Percentiles rank a stretch among this genome's conserved stretches.
These are phyloP conservation scores for Notechis scutatus DNA, from an alignment of 2,113 vertebrate species.

Conservation along the genomic window DNA sequence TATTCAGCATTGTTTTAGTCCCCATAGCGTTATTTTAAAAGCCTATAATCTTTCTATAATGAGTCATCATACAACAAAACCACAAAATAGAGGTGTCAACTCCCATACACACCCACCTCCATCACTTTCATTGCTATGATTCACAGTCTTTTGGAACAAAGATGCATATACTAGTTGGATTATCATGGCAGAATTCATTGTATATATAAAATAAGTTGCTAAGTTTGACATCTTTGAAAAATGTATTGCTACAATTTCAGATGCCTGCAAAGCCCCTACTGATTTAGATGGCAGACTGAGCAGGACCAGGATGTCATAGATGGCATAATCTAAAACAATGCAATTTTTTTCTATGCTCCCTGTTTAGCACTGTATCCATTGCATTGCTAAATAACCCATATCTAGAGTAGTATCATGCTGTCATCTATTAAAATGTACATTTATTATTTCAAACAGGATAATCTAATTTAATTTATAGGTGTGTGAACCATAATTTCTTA, in stretches of 20 bases:
- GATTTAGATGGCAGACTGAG: not conserved
- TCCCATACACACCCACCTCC: not conserved
- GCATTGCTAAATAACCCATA: not conserved
- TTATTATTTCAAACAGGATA: not conserved
- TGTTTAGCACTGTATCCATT: not conserved
- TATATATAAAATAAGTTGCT: not conserved
- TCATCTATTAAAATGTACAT: not conserved
- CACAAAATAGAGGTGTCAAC: not conserved
- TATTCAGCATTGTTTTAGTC: not conserved
- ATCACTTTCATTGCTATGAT: not conserved
- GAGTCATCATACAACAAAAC: constrained; percentile 4
- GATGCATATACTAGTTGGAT: not conserved
- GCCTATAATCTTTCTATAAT: not conserved
- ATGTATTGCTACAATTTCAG: not conserved
- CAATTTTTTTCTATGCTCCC: not conserved
- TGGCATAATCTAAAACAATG: not conserved
- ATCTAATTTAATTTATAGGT: not conserved
- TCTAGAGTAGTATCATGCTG: not conserved
- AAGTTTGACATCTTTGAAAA: not conserved
- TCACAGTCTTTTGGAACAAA: not conserved
- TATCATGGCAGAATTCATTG: not conserved
- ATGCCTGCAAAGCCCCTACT: not conserved
- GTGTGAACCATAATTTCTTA: not conserved
- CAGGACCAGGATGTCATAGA: not conserved
- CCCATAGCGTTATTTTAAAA: not conserved